Percentiles rank a stretch among this genome's conserved stretches.
These are phyloP conservation scores for Sphenopsis melanotis DNA, from an alignment of 2,797 vertebrate species.

Conservation along the genomic window DNA sequence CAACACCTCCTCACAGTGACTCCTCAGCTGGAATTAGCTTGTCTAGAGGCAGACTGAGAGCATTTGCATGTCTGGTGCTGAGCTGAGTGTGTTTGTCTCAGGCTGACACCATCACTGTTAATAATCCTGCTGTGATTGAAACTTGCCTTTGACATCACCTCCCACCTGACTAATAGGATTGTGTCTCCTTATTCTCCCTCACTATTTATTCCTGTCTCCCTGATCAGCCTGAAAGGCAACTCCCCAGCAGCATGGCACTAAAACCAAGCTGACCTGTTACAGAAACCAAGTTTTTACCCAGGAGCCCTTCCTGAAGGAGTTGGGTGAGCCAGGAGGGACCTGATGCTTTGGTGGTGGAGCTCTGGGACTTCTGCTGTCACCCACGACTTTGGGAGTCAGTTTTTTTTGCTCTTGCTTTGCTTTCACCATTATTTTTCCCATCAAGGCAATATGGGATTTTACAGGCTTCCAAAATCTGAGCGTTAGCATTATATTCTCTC, in stretches of 20 bases:
- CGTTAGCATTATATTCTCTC: not conserved
- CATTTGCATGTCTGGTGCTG: not conserved
- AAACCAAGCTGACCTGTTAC: not conserved
- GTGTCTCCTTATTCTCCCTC: not conserved
- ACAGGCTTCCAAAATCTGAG: not conserved
- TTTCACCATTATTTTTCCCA: not conserved
- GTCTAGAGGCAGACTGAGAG: not conserved
- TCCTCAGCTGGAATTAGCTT: not conserved
- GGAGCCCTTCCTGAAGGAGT: not conserved
- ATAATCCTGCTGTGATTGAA: not conserved
- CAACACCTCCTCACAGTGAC: rapidly evolving
- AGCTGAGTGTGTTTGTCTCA: not conserved
- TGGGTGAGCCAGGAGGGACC: not conserved
- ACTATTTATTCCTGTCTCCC: not conserved
- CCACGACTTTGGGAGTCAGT: not conserved
- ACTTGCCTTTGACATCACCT: not conserved
- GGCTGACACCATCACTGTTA: not conserved
- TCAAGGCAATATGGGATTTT: not conserved
- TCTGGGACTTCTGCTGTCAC: not conserved
- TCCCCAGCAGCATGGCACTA: not conserved
- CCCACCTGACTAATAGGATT: not conserved
- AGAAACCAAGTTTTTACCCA: not conserved
- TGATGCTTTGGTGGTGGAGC: not conserved
- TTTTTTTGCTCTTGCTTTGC: not conserved
- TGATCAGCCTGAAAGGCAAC: not conserved